A percentile compares a stretch with the other conserved stretches of the same genome.
Conservation (phyloP, 2,113 vertebrate genomes). For the Maccullochella peelii region DNA sequence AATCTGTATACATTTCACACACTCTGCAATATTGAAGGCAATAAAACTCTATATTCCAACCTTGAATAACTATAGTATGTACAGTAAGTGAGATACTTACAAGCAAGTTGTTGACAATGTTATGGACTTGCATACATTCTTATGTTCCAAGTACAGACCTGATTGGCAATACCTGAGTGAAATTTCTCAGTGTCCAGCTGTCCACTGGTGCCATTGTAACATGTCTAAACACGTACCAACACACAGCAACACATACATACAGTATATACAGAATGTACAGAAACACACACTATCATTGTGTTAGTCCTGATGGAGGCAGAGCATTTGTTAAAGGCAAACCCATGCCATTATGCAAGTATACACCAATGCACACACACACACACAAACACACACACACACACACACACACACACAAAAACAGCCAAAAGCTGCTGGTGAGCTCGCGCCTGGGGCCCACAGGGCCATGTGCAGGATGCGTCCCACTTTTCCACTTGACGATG, state of each 20-base stretch:
- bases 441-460: slow-evolving; percentile 55
- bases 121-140: neutral
- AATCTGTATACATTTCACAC: too few relatives aligned
- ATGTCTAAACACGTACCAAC: slow-evolving; percentile 32
- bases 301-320: neutral
- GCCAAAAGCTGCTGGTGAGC: slow-evolving; percentile 35
- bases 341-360: slow-evolving; percentile 9
- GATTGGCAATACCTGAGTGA: neutral
- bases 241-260: slow-evolving; percentile 2
- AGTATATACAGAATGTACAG: neutral
- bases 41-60: too few relatives aligned
- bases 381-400: slow-evolving; percentile 25
- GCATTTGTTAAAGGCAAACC: slow-evolving; percentile 9
- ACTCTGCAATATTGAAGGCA: too few relatives aligned
- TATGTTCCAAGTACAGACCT: neutral
- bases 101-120: too few relatives aligned
- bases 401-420: neutral
- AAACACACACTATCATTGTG: neutral
- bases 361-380: neutral
- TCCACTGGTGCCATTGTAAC: slow-evolving; percentile 10
- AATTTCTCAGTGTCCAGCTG: slow-evolving; percentile 19
- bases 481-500: slow-evolving; percentile 52
- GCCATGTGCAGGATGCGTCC: slow-evolving; percentile 39
- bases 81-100: too few relatives aligned
- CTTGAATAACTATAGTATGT: too few relatives aligned